Evolutionary conservation across 2,888 invertebrate species (phyloP).

Genomic region (Amphiduros pacificus): DNA sequence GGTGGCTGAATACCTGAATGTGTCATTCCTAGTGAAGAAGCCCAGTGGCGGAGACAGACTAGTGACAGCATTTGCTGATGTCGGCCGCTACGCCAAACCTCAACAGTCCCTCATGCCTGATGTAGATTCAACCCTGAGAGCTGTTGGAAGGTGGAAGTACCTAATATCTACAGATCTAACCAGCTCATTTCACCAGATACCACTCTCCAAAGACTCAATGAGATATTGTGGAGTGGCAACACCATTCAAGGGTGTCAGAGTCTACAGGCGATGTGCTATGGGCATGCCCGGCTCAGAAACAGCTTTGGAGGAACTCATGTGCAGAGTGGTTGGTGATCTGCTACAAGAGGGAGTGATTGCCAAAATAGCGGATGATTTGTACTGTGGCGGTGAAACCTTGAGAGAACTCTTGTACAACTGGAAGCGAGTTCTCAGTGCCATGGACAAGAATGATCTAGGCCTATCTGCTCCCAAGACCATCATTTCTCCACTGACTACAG

Average conservation of each 20-base stretch:
- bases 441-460: background rate
- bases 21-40: background rate
- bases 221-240: background rate
- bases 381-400: background rate
- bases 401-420: background rate
- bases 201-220: background rate
- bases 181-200: background rate
- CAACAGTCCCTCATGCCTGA: background rate
- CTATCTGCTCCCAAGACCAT: background rate
- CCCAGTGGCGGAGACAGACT: background rate
- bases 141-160: background rate
- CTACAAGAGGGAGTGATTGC: background rate
- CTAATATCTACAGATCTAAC: background rate
- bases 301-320: background rate
- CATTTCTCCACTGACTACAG: background rate
- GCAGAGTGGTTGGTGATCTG: background rate
- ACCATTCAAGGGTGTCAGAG: background rate
- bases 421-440: background rate
- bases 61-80: background rate
- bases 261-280: background rate
- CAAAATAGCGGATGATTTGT: too few relatives aligned
- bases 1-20: constrained; percentile 12
- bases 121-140: background rate
- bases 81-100: background rate
- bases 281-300: background rate